Evolutionary conservation across 2,113 vertebrate species (phyloP).

Genomic region (Alexandromys fortis): DNA sequence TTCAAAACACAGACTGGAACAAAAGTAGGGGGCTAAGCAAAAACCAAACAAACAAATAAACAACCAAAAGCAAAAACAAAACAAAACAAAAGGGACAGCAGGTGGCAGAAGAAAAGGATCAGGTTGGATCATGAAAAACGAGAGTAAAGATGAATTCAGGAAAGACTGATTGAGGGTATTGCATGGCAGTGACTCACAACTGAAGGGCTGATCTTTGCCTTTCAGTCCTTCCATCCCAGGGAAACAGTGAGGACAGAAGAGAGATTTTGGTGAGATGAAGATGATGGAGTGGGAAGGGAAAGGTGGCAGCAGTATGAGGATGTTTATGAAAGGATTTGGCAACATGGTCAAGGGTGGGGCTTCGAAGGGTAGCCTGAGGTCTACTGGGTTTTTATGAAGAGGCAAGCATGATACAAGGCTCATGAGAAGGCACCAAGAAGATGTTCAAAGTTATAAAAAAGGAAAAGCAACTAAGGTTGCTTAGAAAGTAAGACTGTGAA

Average conservation of each 20-base stretch:
- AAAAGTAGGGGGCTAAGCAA: not conserved
- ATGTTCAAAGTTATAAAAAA: not conserved
- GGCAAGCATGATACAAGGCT: not conserved
- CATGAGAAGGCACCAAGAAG: not conserved
- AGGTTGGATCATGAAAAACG: not conserved
- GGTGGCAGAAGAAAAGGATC: not conserved
- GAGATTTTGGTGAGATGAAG: not conserved
- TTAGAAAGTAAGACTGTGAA: not conserved
- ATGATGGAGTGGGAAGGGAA: not conserved
- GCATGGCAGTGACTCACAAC: not conserved
- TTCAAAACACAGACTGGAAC: not conserved
- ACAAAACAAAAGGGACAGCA: not conserved
- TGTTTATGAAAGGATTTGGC: not conserved
- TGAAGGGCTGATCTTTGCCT: not conserved
- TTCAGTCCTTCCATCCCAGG: not conserved
- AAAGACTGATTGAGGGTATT: not conserved
- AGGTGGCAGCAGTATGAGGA: not conserved
- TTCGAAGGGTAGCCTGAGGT: rapidly evolving
- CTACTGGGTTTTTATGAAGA: not conserved
- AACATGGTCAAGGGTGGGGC: not conserved
- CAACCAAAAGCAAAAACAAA: not conserved
- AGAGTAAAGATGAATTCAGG: not conserved
- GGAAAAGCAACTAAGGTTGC: not conserved
- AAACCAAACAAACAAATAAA: not conserved
- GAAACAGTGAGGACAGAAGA: not conserved